Base-by-base conservation (phyloP, 2,113 vertebrate species). In the Pseudopodoces humilis region DNA sequence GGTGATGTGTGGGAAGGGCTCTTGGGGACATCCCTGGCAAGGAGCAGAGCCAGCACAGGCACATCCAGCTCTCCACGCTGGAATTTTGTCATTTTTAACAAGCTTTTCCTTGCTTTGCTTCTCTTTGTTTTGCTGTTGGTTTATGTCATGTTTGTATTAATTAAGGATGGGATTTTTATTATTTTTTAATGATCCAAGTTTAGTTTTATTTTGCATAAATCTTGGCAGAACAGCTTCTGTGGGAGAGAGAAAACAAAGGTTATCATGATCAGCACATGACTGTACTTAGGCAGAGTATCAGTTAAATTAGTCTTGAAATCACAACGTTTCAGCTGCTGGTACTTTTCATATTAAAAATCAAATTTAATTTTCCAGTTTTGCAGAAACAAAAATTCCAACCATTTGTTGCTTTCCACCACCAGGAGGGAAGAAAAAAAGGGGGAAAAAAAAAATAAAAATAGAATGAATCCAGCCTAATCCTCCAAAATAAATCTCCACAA, bases 341-440 rank as follows among this genome's bases (percentile, higher is more conserved):
- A 56, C 74, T 94, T 94, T 89, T 56, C 76, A 31, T 88, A 85
- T 90, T 95, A 80, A 81, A 96, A 94, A 81, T 65, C 18, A 90
- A 86, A 88, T 91, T 50, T 39, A 83, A 90, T 92, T 96, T 93
- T 86, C 93, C 79, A 81, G 47, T 88, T 96, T 88, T 93, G 79
- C 52, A 91, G 90, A 65, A 87, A 56, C 20, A 91, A 83, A 90
- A 91, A 90, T 90, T 94, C 91, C 81, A 94, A 37, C 17, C 27
- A 37, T 69, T 92, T 86, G 55, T 74, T 88, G 74, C 41, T 91
- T 94, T 72, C 79, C 62, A 70, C 59, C 55, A 81, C 49, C 43
- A 74, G 33, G 59, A 85, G 63, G 22, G 50, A 77, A 91, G 7
- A 13, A 47, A 37, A 79, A 71, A 30, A 15, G 0, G 1, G 1